phyloP scores from a whole-genome alignment of 2,113 vertebrate genomes.

The Toxotes chatareus region DNA sequence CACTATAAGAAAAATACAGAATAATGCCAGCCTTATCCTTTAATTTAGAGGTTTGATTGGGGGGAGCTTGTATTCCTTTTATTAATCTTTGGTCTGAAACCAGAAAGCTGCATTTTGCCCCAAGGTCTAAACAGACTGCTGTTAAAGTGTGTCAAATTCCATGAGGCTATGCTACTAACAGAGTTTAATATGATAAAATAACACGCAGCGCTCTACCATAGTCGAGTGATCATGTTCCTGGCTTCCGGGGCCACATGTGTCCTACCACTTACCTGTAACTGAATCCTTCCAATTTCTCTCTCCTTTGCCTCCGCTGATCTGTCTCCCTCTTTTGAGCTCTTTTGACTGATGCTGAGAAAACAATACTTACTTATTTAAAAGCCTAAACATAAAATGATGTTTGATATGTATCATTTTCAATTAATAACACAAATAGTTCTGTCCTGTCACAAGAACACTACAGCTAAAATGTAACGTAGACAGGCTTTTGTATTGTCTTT shows the following conservation, averaged over 20 bases:
- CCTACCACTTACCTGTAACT: background rate
- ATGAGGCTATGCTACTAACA: constrained; percentile 1
- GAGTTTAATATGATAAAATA: constrained; percentile 6
- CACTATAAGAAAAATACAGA: background rate
- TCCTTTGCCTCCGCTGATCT: background rate
- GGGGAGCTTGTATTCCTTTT: background rate
- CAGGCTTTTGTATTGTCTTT: background rate
- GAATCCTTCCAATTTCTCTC: background rate
- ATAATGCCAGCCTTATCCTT: background rate
- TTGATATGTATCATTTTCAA: constrained; percentile 8
- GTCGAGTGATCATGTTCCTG: background rate
- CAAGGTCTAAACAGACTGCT: constrained; percentile 12
- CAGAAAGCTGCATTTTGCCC: background rate
- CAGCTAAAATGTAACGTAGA: background rate
- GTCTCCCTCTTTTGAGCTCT: background rate
- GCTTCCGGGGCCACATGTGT: background rate
- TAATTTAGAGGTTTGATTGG: background rate
- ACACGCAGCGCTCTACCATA: background rate
- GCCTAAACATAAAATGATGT: background rate
- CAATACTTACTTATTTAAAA: background rate
- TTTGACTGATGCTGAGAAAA: background rate
- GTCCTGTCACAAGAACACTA: background rate
- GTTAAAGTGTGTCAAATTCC: background rate
- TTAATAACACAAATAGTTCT: background rate
- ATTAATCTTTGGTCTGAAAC: background rate